Conservation (phyloP, 2,797 vertebrate genomes). For the Myotis planiceps region DNA sequence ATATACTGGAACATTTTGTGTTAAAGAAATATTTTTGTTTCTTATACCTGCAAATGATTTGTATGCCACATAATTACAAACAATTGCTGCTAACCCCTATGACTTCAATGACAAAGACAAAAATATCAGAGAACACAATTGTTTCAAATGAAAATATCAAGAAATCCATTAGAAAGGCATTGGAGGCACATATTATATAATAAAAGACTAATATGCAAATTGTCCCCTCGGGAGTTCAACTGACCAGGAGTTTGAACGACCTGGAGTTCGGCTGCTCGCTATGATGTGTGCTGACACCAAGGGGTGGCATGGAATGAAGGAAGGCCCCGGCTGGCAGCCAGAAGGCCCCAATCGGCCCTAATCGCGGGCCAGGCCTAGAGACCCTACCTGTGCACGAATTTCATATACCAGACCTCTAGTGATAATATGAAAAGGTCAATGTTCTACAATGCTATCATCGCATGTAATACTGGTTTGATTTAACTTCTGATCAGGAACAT, state of each 20-base stretch:
- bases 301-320: too few species aligned
- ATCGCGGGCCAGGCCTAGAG: too few species aligned
- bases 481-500: constrained; percentile 40
- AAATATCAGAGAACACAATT: constrained; percentile 53
- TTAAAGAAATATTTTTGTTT: background rate
- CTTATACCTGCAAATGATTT: constrained; percentile 25
- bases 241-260: too few species aligned
- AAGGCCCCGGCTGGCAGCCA: too few species aligned
- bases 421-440: constrained; percentile 56
- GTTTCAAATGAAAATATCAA: constrained; percentile 68
- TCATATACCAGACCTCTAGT: too few species aligned
- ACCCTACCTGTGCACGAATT: too few species aligned
- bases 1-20: background rate
- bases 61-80: constrained; percentile 28
- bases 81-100: background rate
- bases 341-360: too few species aligned
- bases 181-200: background rate
- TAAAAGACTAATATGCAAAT: too few species aligned
- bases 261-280: too few species aligned
- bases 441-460: constrained; percentile 42
- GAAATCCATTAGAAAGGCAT: constrained; percentile 55
- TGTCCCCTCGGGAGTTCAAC: too few species aligned
- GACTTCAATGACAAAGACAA: constrained; percentile 59
- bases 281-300: too few species aligned
- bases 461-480: constrained; percentile 18